A percentile compares a stretch with the other conserved stretches of the same genome.
Conservation (phyloP, 1,140 invertebrate genomes). For the Reticulitermes speratus region DNA sequence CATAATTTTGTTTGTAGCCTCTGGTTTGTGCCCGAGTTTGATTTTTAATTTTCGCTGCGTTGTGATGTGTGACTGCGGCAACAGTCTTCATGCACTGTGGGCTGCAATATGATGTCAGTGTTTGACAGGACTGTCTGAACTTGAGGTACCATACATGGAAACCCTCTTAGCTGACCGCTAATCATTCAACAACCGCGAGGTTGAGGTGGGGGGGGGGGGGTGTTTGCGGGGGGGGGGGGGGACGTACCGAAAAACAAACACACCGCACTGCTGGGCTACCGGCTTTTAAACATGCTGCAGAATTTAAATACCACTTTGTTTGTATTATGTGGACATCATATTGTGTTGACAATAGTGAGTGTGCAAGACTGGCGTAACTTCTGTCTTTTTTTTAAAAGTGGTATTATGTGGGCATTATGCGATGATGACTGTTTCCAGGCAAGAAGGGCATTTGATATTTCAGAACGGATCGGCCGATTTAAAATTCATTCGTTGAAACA, state of each 20-base stretch:
- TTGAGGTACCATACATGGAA: neutral
- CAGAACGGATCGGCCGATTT: too few relatives aligned
- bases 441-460: too few relatives aligned
- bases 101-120: neutral
- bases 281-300: neutral
- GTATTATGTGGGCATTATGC: too few relatives aligned
- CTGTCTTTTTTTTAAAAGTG: too few relatives aligned
- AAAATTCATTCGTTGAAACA: too few relatives aligned
- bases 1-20: too few relatives aligned
- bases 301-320: conserved; percentile 5
- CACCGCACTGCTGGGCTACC: neutral
- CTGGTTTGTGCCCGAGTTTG: too few relatives aligned
- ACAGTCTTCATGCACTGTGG: neutral
- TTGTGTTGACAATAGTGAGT: neutral
- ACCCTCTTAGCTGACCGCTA: conserved; percentile 13
- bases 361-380: neutral
- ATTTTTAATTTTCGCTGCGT: too few relatives aligned
- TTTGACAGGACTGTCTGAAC: neutral
- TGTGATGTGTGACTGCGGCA: neutral
- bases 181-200: neutral
- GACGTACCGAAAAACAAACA: neutral
- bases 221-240: too few relatives aligned
- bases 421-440: too few relatives aligned
- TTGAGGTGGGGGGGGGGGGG: too few relatives aligned
- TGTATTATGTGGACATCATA: conserved; percentile 13